These are phyloP conservation scores for Coecobrya sp. DNA, from an alignment of 2,888 invertebrate genomes.

Conservation along the genomic window DNA sequence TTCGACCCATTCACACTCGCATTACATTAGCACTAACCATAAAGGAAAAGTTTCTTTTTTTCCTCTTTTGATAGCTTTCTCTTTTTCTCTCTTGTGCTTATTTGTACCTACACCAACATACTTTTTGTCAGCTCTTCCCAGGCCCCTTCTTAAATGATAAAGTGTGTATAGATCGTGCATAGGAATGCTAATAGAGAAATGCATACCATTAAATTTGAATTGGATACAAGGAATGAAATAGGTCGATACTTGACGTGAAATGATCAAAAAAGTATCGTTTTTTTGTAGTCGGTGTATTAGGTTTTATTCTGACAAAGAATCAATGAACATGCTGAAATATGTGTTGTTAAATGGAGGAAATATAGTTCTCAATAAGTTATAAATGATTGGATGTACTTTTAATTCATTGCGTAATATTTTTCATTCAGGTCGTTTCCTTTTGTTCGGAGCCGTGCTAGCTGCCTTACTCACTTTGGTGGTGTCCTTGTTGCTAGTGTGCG, in stretches of 20 bases:
- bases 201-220: no score
- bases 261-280: no score
- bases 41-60: constrained; percentile 33
- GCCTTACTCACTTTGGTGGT: constrained; percentile 90
- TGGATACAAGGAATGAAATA: no score
- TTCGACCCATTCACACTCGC: constrained; percentile 21
- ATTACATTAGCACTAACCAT: constrained; percentile 63
- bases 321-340: no score
- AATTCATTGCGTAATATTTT: background rate
- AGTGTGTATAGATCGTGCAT: background rate
- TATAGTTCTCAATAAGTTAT: no score
- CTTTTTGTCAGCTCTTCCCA: background rate
- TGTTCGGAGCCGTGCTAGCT: constrained; percentile 90
- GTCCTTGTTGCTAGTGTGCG: constrained; percentile 87
- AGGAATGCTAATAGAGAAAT: no score
- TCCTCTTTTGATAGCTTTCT: background rate
- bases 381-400: background rate
- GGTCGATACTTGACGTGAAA: no score
- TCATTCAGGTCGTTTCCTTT: constrained; percentile 88
- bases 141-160: background rate
- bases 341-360: no score
- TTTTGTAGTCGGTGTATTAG: no score
- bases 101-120: background rate
- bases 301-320: no score
- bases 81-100: background rate